These are phyloP conservation scores for Petrocephalus sullivani DNA, from an alignment of 2,797 vertebrate genomes.

Conservation along the genomic window DNA sequence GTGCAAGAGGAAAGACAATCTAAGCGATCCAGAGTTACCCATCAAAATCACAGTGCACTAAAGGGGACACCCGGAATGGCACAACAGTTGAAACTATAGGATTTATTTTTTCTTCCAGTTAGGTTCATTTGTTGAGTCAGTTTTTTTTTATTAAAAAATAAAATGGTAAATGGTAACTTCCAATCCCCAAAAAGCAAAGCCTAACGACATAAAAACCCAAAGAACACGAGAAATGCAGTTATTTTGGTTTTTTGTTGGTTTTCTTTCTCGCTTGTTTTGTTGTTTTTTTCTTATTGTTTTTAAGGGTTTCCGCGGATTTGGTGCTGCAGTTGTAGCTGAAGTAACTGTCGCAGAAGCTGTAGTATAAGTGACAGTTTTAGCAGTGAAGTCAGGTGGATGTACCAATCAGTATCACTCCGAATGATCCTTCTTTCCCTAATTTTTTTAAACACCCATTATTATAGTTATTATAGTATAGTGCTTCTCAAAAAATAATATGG, in stretches of 20 bases:
- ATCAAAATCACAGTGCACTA: conserved; percentile 60
- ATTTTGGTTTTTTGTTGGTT: conserved; percentile 11
- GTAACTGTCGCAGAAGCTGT: conserved; percentile 23
- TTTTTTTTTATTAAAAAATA: conserved; percentile 14
- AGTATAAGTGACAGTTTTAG: conserved; percentile 18
- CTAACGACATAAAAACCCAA: conserved; percentile 19
- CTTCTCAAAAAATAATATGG: conserved; percentile 81
- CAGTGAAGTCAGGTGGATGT: conserved; percentile 56
- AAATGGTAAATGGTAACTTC: conserved; percentile 23
- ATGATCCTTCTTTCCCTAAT: conserved; percentile 49
- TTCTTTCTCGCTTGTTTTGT: not conserved
- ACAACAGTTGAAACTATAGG: conserved; percentile 33
- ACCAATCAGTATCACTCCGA: conserved; percentile 50
- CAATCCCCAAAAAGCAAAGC: conserved; percentile 22
- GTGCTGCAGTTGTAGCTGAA: conserved; percentile 10
- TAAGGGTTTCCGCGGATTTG: conserved; percentile 21
- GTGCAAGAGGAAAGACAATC: conserved; percentile 39
- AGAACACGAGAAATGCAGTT: conserved; percentile 21
- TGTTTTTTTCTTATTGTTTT: conserved; percentile 11
- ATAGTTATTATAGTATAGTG: conserved; percentile 75
- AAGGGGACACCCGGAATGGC: conserved; percentile 65
- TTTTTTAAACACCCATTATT: conserved; percentile 58
- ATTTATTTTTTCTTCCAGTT: conserved; percentile 22
- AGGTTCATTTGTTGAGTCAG: conserved; percentile 12
- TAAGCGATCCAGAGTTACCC: conserved; percentile 64